Percentiles rank a stretch among this genome's conserved stretches.
phyloP scores from a whole-genome alignment of 2,113 vertebrate genomes.

The Oreotrochilus melanogaster region DNA sequence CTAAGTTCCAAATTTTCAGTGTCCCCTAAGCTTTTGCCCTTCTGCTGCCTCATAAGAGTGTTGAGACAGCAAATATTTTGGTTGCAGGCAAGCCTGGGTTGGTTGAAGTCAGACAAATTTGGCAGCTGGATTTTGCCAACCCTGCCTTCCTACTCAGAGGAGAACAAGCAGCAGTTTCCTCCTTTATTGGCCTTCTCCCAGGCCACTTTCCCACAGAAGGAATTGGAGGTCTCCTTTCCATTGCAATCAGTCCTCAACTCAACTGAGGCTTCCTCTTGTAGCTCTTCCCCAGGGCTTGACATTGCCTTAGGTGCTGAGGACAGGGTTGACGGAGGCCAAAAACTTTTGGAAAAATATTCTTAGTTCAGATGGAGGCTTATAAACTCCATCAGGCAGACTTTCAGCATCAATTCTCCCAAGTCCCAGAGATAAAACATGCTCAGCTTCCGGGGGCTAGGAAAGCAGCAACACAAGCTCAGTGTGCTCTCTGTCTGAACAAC shows the following conservation, averaged over 20 bases:
- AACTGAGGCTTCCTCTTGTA: neutral
- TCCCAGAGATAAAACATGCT: neutral
- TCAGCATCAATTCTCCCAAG: neutral
- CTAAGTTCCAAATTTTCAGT: neutral
- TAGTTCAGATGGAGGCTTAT: neutral
- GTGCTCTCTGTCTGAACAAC: neutral
- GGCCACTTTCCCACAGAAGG: accelerated
- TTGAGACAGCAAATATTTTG: neutral
- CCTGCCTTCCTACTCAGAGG: neutral
- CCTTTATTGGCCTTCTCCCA: neutral
- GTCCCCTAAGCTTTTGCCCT: neutral
- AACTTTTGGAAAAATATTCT: neutral
- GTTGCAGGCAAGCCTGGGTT: neutral
- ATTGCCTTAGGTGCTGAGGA: neutral
- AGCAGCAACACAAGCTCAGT: neutral
- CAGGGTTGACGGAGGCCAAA: neutral
- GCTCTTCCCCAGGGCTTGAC: neutral
- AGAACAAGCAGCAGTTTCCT: neutral
- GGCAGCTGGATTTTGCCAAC: neutral
- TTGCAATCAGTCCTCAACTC: neutral
- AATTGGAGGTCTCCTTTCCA: neutral
- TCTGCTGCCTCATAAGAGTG: neutral
- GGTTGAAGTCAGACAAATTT: neutral
- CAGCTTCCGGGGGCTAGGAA: neutral
- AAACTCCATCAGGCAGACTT: neutral